phyloP scores from a whole-genome alignment of 2,888 invertebrate species.

The Galerucella pusilla region DNA sequence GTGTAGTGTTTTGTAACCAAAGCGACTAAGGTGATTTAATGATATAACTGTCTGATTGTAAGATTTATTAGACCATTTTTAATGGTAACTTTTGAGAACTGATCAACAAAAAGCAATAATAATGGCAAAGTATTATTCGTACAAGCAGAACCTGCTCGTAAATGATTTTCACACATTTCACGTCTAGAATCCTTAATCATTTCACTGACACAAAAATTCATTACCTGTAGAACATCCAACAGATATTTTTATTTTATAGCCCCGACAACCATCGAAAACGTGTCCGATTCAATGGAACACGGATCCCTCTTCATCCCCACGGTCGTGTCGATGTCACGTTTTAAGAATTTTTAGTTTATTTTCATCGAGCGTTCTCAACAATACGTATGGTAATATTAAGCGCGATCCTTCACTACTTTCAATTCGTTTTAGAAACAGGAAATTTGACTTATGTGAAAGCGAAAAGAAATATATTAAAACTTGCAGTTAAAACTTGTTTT shows the following conservation, averaged over 20 bases:
- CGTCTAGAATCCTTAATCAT: slow-evolving; percentile 23
- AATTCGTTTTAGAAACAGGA: slow-evolving; percentile 21
- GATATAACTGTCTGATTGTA: too few species aligned
- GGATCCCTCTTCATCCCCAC: slow-evolving; percentile 28
- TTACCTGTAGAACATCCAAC: slow-evolving; percentile 27
- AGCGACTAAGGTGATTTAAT: too few species aligned
- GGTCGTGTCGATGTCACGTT: slow-evolving; percentile 29
- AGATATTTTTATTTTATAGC: slow-evolving; percentile 34
- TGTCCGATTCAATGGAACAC: slow-evolving; percentile 24
- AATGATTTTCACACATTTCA: slow-evolving; percentile 31
- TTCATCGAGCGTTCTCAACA: slow-evolving; percentile 21
- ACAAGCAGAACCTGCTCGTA: slow-evolving; percentile 23
- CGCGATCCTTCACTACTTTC: background rate
- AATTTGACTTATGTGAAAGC: slow-evolving; percentile 12
- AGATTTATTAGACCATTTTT: background rate
- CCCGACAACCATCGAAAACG: slow-evolving; percentile 21
- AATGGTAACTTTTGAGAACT: background rate
- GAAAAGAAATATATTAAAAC: background rate
- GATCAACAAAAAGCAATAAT: background rate
- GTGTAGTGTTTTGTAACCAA: too few species aligned
- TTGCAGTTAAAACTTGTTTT: slow-evolving; percentile 8
- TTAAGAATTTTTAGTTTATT: slow-evolving; percentile 19
- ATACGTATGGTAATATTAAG: slow-evolving; percentile 22
- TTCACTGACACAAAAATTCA: slow-evolving; percentile 28
- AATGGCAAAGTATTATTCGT: background rate